Evolutionary conservation across 2,797 vertebrate genomes (phyloP).

Genomic region (Pristis pectinata): DNA sequence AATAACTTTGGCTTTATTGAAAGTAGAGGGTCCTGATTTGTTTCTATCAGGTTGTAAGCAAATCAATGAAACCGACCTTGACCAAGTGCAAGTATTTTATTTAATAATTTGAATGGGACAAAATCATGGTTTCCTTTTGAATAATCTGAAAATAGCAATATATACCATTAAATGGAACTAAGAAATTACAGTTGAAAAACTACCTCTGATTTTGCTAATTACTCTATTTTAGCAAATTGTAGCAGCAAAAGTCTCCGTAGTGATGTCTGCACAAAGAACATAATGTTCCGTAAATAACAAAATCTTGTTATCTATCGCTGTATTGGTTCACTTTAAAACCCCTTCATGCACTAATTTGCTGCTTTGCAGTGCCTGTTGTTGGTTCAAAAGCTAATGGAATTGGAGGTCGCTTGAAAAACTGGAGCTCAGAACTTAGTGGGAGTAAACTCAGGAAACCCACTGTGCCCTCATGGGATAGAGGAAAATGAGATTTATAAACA

Average conservation of each 20-base stretch:
- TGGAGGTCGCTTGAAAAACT: neutral
- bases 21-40: neutral
- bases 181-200: neutral
- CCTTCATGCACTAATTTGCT: neutral
- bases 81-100: too few species aligned
- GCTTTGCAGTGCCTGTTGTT: neutral
- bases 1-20: neutral
- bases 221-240: neutral
- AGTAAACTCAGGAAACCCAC: neutral
- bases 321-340: neutral
- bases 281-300: neutral
- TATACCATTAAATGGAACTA: neutral
- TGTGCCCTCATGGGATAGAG: neutral
- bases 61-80: neutral
- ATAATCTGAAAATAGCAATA: neutral
- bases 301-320: neutral
- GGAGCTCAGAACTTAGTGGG: neutral
- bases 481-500: neutral
- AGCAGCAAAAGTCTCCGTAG: neutral
- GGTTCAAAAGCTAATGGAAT: neutral
- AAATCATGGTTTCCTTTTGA: neutral
- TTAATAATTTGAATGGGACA: neutral
- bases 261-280: neutral
- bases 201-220: neutral
- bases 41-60: neutral